Base-by-base conservation (phyloP, 1,140 invertebrate species). In the Caerostris extrusa region DNA sequence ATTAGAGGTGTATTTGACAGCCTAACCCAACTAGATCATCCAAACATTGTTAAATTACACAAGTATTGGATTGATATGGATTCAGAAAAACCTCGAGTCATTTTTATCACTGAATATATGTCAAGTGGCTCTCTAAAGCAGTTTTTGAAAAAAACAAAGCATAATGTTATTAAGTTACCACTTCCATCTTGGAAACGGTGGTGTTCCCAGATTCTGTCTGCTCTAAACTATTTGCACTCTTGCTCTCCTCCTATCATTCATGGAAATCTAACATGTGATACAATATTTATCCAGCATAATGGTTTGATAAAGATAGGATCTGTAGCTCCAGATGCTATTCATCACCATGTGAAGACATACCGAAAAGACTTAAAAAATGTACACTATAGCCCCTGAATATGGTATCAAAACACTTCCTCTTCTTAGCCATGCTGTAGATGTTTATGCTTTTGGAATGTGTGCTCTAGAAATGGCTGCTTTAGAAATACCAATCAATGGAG, bases 81-180 rank as follows among this genome's bases (percentile, higher is more conserved):
- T 96, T 98, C 98, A 96, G 98, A 99, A 95, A 99, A 99, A 96
- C 98, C 98, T 94, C 96, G 99, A 98, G 98, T 99, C 94, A 99
- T 99, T 96, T 99, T 99, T 97, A 99, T 99, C 96, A 99, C 99
- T 90, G 99, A 99, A 96, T 99, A 99, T 96, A 99, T 99, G 99
- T 99, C 99, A 93, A 99, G 98, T 95, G 99, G 99, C 71, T 99
- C 99, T 94, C 97, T 99, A 96, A 99, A 99, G 97, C 98, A 99
- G 97, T 99, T 99, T 97, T 97, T 99, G 95, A 99, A 99, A 96
- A 97, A 98, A 96, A 99, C 99, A 95, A 99, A 99, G 96, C 98
- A 98, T 95, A 99, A 98, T 96, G 98, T 98, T 95, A 98, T 98
- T 96, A 97, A 98, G 96, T 97, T 98, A 95, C 91, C 94, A 17